Conservation (phyloP, 2,888 invertebrate species). For the Sericinus montela region DNA sequence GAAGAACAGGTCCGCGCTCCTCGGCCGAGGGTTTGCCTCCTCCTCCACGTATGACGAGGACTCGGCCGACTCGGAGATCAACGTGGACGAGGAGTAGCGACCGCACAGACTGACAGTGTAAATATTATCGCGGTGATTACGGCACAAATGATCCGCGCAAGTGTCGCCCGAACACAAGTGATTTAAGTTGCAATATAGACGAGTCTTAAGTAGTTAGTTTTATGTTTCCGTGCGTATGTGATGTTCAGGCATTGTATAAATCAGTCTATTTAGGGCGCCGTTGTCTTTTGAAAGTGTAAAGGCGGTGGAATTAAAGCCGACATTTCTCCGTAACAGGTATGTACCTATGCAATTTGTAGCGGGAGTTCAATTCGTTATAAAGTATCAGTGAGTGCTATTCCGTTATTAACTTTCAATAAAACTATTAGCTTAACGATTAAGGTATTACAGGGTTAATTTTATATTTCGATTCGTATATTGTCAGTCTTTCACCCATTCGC, state of each 20-base stretch:
- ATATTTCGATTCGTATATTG: neutral
- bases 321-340: constrained; percentile 7
- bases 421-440: constrained; percentile 39
- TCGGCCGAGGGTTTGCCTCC: constrained; percentile 72
- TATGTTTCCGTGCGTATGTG: constrained; percentile 1
- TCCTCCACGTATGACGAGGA: constrained; percentile 76
- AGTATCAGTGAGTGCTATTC: neutral
- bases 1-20: constrained; percentile 92
- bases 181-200: constrained; percentile 49
- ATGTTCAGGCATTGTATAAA: neutral
- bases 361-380: neutral
- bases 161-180: constrained; percentile 32
- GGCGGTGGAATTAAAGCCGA: constrained; percentile 42
- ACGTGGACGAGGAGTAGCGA: constrained; percentile 74
- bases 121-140: constrained; percentile 25
- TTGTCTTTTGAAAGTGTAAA: neutral
- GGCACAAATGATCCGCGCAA: neutral
- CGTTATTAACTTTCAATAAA: neutral
- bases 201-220: neutral
- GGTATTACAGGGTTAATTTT: constrained; percentile 55
- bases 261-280: neutral
- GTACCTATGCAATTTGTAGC: constrained; percentile 6
- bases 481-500: neutral
- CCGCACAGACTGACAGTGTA: constrained; percentile 50
- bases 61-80: constrained; percentile 74